phyloP scores from a whole-genome alignment of 2,113 vertebrate genomes.

The Muscicapa adusta region DNA sequence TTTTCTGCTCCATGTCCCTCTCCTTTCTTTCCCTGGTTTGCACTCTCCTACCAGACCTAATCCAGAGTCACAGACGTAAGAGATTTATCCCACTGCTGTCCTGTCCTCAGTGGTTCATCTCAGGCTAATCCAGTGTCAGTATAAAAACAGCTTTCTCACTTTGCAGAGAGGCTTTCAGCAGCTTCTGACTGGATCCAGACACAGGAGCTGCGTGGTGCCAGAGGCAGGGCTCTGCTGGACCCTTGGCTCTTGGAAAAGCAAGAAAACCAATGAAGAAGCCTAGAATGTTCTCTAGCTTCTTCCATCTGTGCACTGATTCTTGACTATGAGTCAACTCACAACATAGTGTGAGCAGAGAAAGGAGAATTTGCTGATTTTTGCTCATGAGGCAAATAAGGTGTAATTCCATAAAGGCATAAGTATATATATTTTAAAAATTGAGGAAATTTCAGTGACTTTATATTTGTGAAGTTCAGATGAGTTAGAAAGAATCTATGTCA shows the following conservation, averaged over 20 bases:
- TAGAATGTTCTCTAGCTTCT: background rate
- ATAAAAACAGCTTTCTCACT: constrained; percentile 23
- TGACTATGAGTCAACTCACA: background rate
- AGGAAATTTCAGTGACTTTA: background rate
- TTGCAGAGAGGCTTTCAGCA: background rate
- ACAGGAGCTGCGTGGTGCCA: background rate
- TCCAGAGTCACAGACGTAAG: background rate
- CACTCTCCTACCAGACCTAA: background rate
- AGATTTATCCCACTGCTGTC: background rate
- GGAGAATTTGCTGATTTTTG: background rate
- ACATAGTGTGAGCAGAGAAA: background rate
- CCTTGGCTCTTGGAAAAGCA: background rate
- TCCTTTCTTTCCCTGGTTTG: background rate
- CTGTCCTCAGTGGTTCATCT: background rate
- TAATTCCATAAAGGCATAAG: background rate
- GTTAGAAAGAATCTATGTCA: background rate
- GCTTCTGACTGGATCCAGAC: background rate
- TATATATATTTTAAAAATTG: background rate
- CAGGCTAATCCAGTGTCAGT: background rate
- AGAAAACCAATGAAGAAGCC: background rate
- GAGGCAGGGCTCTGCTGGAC: background rate
- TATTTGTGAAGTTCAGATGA: background rate
- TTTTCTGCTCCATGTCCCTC: background rate
- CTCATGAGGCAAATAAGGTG: background rate
- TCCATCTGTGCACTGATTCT: background rate